phyloP scores from a whole-genome alignment of 2,888 invertebrate species.

The Drosophila sordidula region DNA sequence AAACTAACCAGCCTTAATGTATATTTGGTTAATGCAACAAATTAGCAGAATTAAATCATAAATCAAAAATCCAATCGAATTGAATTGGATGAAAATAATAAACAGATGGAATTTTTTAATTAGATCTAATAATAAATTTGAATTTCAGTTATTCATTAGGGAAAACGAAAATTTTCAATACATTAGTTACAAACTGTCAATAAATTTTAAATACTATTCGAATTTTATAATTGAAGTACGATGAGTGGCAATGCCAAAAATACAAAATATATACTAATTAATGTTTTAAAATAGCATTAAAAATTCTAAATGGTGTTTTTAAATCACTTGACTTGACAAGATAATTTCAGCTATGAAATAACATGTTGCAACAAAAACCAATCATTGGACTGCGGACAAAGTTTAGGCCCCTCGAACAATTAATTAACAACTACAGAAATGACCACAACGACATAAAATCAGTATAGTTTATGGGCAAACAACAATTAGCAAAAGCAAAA shows the following conservation, averaged over 20 bases:
- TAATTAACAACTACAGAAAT: conserved; percentile 55
- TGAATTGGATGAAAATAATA: background rate
- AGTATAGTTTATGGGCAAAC: conserved; percentile 54
- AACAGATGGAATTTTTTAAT: background rate
- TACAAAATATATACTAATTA: too few species aligned
- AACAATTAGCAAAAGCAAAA: conserved; percentile 58
- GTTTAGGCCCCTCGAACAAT: conserved; percentile 41
- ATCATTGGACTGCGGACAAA: conserved; percentile 22
- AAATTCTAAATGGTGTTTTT: background rate
- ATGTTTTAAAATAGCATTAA: too few species aligned
- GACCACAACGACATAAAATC: conserved; percentile 46
- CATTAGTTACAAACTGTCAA: background rate
- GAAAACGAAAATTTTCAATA: background rate
- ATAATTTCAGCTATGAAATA: conserved; percentile 1
- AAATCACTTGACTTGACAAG: background rate
- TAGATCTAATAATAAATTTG: background rate
- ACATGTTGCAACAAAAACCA: conserved; percentile 14
- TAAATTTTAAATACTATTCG: background rate
- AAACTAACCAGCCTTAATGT: background rate
- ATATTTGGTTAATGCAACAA: background rate
- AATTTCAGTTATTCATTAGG: background rate
- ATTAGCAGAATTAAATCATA: background rate
- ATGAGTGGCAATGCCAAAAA: background rate
- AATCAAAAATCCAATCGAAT: background rate
- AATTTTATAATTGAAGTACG: too few species aligned